A percentile compares a stretch with the other conserved stretches of the same genome.
Evolutionary conservation across 2,113 vertebrate species (phyloP).

Genomic region (Ovis canadensis): DNA sequence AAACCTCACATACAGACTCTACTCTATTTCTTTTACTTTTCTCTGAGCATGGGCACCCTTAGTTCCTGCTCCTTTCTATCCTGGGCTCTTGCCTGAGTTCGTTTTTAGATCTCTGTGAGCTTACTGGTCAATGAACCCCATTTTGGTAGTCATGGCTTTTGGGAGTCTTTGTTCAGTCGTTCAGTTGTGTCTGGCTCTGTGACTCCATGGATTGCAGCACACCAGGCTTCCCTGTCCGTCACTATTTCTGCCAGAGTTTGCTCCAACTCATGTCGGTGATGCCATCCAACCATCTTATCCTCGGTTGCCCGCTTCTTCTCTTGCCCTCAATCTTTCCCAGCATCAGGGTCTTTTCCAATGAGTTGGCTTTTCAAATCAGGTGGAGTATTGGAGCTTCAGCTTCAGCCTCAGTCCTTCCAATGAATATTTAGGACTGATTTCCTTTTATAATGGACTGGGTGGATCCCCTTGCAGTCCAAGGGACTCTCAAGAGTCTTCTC

Average conservation of each 20-base stretch:
- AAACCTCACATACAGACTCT: too few species aligned
- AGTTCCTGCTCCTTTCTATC: background rate
- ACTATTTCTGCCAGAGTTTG: background rate
- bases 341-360: background rate
- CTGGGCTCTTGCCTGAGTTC: background rate
- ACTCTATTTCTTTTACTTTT: background rate
- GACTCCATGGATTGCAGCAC: background rate
- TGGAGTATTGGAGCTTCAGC: background rate
- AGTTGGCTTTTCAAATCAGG: background rate
- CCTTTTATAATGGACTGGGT: background rate
- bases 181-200: background rate
- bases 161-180: background rate
- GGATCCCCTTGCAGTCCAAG: background rate
- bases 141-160: background rate
- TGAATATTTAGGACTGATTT: background rate
- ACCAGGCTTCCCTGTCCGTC: background rate
- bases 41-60: background rate
- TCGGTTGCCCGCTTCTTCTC: background rate
- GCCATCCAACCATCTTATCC: background rate
- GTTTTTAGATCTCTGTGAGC: background rate
- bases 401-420: background rate
- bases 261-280: background rate
- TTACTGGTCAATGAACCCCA: background rate
- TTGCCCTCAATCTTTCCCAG: background rate
- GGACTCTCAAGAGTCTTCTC: background rate